Conservation (phyloP, 2,113 vertebrate genomes). For the Syngnathus scovelli region DNA sequence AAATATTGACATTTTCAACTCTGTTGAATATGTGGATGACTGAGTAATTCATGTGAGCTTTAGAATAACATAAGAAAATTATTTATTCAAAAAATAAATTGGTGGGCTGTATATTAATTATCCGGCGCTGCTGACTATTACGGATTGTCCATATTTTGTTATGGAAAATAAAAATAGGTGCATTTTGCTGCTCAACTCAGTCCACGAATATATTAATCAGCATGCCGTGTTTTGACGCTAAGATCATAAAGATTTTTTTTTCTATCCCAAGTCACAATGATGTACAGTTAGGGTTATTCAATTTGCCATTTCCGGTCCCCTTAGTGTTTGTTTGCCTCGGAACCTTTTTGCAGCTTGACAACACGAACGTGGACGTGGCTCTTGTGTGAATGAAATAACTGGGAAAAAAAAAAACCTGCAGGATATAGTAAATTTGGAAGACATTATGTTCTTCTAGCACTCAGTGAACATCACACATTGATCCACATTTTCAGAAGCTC, state of each 20-base stretch:
- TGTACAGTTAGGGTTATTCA: neutral
- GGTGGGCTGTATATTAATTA: no score
- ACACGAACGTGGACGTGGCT: neutral
- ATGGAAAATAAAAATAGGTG: no score
- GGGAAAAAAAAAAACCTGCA: neutral
- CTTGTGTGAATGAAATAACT: neutral
- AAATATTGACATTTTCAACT: conserved; percentile 14
- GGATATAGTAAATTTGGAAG: neutral
- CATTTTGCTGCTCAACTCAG: no score
- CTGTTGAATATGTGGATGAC: neutral
- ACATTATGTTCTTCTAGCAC: neutral
- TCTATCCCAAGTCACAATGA: neutral
- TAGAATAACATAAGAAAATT: no score
- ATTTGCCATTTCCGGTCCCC: neutral
- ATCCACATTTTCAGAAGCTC: neutral
- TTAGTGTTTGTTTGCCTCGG: neutral
- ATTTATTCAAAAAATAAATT: no score
- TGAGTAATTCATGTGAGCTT: neutral
- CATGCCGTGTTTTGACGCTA: no score
- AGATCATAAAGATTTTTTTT: no score
- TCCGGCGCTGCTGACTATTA: no score
- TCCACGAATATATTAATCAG: no score
- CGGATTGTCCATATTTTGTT: no score
- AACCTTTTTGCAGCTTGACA: neutral
- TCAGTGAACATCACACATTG: neutral